Base-by-base conservation (phyloP, 1,140 invertebrate genomes). In the Sitophilus oryzae region DNA sequence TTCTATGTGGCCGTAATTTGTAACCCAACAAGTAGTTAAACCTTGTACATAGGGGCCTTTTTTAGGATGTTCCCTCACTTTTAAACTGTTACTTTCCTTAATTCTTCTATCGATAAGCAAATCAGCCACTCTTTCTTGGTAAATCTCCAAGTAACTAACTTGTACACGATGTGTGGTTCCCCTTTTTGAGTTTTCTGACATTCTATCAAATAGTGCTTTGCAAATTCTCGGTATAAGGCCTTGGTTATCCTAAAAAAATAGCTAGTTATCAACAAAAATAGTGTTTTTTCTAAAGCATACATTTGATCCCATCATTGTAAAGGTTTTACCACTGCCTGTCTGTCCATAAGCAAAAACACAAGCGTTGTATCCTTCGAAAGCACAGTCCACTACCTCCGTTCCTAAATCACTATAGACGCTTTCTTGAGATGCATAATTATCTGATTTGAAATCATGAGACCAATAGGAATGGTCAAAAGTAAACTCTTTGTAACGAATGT, bases 361-460 rank as follows among this genome's bases (percentile, higher is more conserved):
- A 49, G 91, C 93, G 79, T 98, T 98, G 77, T 96, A 97, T 30
- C 93, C 94, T 75, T 93, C 82, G 75, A 96, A 96, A 43, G 93
- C 93, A 78, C 91, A 91, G 72, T 94, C 88, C 61, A 95, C 84
- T 25, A 94, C 90, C 76, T 93, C 91, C 66, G 83, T 82, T 46
- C 92, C 92, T 46, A 94, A 78, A 78, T 91, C 88, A 38, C 84
- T 78, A 76, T 91, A 94, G 47, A 92, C 88, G 79, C 88, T 79
- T 68, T 92, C 87, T 71, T 93, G 90, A 19, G 84, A 82, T 19
- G 85, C 84, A 76, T 85, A 93, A 69, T 89, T 80, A 2, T 69
- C 66, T 65, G 90, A 88, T 19, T 72, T 73, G 19, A 74, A 66
- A 64, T 88, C 81, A 66, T 79, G 89, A 22, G 91, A 93, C 89